Evolutionary conservation across 2,113 vertebrate species (phyloP), one percentile per base, ranked within the genome.

Genomic region (Paraplagusia blochii): DNA sequence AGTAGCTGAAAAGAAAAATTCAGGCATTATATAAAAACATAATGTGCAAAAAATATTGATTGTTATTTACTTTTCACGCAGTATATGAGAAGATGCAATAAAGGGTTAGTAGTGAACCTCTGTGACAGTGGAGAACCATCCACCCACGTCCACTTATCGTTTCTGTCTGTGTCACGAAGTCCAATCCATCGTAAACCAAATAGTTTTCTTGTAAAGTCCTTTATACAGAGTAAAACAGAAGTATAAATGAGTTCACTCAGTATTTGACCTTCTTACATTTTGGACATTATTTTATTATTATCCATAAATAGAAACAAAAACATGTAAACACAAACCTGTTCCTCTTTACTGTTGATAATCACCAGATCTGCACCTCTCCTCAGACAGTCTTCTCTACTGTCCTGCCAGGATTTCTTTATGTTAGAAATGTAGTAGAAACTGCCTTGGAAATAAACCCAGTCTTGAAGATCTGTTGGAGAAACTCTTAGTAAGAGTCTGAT

Each of bases 381-480:
- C 11, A 22, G 22, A 57, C 77, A 83, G 47, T 67, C 38, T 2
- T 10, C 0, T 78, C 69, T 60, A 14, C 81, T 81, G 1, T 48
- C 47, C 7, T 17, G 1, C 77, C 77, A 83, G 10, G 43, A 36
- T 36, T 62, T 83, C 14, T 14, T 1, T 0, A 0, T 4, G 16
- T 38, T 14, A 1, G 81, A 80, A 44, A 78, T 40, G 19, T 61
- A 84, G 16, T 80, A 73, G 9, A 48, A 6, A 45, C 65, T 58
- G 5, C 6, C 0, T 0, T n/a, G 5, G n/a, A 70, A 66, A 46
- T 67, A 55, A 1, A 60, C 1, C 72, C 79, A 78, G n/a, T 43
- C 45, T 47, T 44, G 13, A 9, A 63, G 22, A 29, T 29, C 22
- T 29, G 22, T 29, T 29, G 22, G 2, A 29, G 22, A 29, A 29